Evolutionary conservation across 2,888 invertebrate genomes (phyloP).

Genomic region (Didymodactylos carnosus): DNA sequence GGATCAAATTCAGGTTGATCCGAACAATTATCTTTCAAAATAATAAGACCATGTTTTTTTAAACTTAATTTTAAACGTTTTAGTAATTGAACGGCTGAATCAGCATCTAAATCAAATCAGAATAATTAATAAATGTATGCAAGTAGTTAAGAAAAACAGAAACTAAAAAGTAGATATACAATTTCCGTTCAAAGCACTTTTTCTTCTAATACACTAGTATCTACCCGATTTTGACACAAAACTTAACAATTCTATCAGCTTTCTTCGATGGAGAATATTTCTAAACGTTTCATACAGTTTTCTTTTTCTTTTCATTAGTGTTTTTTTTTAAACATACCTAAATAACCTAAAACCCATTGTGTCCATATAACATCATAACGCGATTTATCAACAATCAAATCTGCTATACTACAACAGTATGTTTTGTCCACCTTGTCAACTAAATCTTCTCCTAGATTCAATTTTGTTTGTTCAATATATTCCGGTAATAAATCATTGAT

Average conservation of each 20-base stretch:
- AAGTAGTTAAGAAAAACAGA: background rate
- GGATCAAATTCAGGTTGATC: background rate
- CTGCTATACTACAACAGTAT: background rate
- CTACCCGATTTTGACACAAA: no score
- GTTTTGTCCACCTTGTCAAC: background rate
- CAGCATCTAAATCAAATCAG: background rate
- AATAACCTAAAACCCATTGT: background rate
- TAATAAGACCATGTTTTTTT: background rate
- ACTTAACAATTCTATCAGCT: no score
- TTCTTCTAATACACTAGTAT: no score
- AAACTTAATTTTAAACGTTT: background rate
- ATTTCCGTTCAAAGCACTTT: no score
- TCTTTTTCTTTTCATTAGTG: no score
- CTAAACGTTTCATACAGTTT: no score
- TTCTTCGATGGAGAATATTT: no score
- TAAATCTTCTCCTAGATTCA: background rate
- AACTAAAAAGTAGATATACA: no score
- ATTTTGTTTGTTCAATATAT: background rate
- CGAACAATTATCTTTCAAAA: background rate
- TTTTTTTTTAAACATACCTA: background rate
- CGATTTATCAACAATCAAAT: background rate
- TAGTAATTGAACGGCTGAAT: background rate
- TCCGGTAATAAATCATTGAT: background rate
- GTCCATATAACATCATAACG: background rate
- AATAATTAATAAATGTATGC: background rate